phyloP scores from a whole-genome alignment of 2,888 invertebrate species.

The Lymantria monacha region DNA sequence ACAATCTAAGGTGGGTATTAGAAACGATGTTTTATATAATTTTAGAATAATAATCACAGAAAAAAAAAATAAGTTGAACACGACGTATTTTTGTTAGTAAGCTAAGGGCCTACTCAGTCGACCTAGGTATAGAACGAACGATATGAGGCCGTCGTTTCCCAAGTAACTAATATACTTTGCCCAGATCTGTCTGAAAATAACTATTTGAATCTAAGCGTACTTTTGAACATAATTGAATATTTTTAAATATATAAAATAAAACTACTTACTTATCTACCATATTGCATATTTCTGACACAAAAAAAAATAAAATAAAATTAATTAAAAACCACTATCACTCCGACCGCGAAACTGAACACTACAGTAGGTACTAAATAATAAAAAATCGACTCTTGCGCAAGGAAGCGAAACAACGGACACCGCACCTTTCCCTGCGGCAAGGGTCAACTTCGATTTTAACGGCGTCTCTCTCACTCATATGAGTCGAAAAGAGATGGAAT shows the following conservation, averaged over 20 bases:
- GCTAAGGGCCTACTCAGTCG: too few species aligned
- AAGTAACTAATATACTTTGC: too few species aligned
- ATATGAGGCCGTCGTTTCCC: too few species aligned
- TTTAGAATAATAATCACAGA: too few species aligned
- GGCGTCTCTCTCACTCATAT: slow-evolving; percentile 9
- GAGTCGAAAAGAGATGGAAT: slow-evolving; percentile 8
- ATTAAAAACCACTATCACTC: slow-evolving; percentile 10
- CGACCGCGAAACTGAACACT: slow-evolving; percentile 19
- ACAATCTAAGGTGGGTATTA: too few species aligned
- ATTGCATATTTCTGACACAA: not conserved
- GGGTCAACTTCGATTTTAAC: slow-evolving; percentile 29
- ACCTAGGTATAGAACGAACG: too few species aligned
- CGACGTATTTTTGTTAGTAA: too few species aligned
- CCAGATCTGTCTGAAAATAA: too few species aligned
- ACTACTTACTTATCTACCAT: not conserved
- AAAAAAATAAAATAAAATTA: not conserved
- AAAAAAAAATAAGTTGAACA: too few species aligned
- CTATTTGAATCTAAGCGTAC: too few species aligned
- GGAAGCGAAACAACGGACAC: slow-evolving; percentile 37
- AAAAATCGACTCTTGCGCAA: slow-evolving; percentile 35
- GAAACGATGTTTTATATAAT: too few species aligned
- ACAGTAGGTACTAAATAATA: slow-evolving; percentile 13
- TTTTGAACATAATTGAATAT: too few species aligned
- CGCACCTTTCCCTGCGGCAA: slow-evolving; percentile 33
- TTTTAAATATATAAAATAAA: not conserved